Conservation (phyloP, 2,888 invertebrate genomes). For the Tholera decimalis region DNA sequence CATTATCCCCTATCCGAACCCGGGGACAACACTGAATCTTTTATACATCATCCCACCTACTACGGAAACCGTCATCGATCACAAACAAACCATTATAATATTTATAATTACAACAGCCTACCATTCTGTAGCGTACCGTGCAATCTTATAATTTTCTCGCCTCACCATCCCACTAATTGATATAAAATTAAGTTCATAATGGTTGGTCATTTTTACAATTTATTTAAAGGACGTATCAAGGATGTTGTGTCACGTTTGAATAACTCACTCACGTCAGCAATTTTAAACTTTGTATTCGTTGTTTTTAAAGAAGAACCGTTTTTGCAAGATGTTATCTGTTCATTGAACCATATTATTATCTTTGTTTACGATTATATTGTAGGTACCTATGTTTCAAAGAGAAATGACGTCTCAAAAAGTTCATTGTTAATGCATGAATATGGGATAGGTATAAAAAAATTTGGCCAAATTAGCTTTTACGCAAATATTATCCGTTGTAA, state of each 20-base stretch:
- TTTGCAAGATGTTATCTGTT: conserved; percentile 1
- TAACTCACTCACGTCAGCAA: conserved; percentile 54
- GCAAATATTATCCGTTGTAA: conserved; percentile 67
- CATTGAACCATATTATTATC: conserved; percentile 1
- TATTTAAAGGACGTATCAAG: conserved; percentile 56
- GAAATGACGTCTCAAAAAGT: conserved; percentile 32
- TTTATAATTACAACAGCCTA: conserved; percentile 50
- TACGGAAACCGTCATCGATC: conserved; percentile 60
- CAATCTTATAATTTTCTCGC: conserved; percentile 55
- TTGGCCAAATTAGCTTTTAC: conserved; percentile 78
- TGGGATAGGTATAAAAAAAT: conserved; percentile 71
- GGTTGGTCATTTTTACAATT: conserved; percentile 54
- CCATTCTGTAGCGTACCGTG: conserved; percentile 52
- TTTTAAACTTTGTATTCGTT: conserved; percentile 45
- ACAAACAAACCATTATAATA: conserved; percentile 64
- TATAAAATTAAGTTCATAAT: conserved; percentile 60
- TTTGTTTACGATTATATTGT: neutral
- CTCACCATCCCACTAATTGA: conserved; percentile 51
- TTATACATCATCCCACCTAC: conserved; percentile 70
- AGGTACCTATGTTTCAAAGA: neutral
- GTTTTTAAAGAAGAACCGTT: conserved; percentile 21
- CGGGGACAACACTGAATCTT: conserved; percentile 69
- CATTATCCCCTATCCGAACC: conserved; percentile 37
- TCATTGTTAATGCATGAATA: conserved; percentile 54
- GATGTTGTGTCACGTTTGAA: conserved; percentile 56